phyloP scores from a whole-genome alignment of 2,888 invertebrate genomes.

The Conchocele bisecta region DNA sequence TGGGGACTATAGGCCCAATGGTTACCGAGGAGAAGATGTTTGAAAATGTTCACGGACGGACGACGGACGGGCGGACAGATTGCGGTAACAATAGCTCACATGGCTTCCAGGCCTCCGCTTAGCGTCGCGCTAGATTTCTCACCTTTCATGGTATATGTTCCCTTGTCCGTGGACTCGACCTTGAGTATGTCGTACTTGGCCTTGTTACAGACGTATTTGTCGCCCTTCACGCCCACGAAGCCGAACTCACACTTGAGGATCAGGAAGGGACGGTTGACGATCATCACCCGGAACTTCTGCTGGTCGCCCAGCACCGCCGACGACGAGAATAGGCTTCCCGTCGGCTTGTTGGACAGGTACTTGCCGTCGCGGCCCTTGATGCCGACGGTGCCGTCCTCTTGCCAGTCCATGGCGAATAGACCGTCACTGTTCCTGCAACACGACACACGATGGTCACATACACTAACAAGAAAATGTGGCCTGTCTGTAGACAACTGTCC shows the following conservation, averaged over 20 bases:
- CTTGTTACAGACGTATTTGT: constrained; percentile 93
- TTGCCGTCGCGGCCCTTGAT: constrained; percentile 97
- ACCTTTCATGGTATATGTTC: constrained; percentile 96
- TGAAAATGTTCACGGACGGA: too few species aligned
- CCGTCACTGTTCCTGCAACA: constrained; percentile 63
- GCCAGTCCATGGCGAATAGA: constrained; percentile 95
- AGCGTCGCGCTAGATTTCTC: too few species aligned
- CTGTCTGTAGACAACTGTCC: too few species aligned
- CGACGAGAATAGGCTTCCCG: constrained; percentile 96
- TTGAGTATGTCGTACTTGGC: constrained; percentile 96
- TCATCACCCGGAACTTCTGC: constrained; percentile 93
- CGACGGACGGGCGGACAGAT: too few species aligned
- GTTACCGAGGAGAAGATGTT: too few species aligned
- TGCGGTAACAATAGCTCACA: too few species aligned
- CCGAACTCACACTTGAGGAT: constrained; percentile 98
- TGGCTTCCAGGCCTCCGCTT: too few species aligned
- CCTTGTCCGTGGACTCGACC: constrained; percentile 92
- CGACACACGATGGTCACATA: too few species aligned
- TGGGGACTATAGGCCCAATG: too few species aligned
- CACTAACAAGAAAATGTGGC: too few species aligned
- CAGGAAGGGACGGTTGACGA: constrained; percentile 90
- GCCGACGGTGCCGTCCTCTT: constrained; percentile 94
- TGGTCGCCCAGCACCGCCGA: constrained; percentile 92
- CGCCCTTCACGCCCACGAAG: constrained; percentile 94
- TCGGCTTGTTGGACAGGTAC: constrained; percentile 96